Evolutionary conservation across 2,888 invertebrate genomes (phyloP).

Genomic region (Eupsilia transversa): DNA sequence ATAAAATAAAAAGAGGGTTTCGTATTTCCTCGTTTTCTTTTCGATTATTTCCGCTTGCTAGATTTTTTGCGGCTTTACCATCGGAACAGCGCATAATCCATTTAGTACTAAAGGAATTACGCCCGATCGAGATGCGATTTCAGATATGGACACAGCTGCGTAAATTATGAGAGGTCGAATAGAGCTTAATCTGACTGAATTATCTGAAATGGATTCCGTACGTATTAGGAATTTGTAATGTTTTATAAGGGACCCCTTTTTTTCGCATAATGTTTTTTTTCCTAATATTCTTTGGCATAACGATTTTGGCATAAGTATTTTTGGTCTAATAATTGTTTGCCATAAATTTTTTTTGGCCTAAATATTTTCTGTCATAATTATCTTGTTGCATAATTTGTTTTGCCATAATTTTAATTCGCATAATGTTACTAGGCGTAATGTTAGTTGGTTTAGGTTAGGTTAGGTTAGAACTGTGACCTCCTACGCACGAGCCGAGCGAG

Average conservation of each 20-base stretch:
- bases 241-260: not conserved
- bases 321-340: too few species aligned
- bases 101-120: constrained; percentile 35
- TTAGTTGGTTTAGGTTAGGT: too few species aligned
- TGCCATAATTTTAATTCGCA: too few species aligned
- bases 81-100: constrained; percentile 14
- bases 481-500: too few species aligned
- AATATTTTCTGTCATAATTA: too few species aligned
- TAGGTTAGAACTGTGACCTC: too few species aligned
- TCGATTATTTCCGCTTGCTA: constrained; percentile 5
- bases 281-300: too few species aligned
- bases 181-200: constrained; percentile 22
- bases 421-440: too few species aligned
- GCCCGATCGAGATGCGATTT: constrained; percentile 36
- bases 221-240: constrained; percentile 32
- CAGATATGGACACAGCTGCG: constrained; percentile 28
- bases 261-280: too few species aligned
- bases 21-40: not conserved
- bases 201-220: constrained; percentile 19
- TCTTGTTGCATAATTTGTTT: too few species aligned
- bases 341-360: too few species aligned
- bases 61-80: not conserved
- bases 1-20: not conserved
- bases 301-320: too few species aligned
- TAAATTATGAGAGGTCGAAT: constrained; percentile 39